phyloP scores from a whole-genome alignment of 37 sponge, comb jelly and placozoan species.

The Hormiphora californensis region DNA sequence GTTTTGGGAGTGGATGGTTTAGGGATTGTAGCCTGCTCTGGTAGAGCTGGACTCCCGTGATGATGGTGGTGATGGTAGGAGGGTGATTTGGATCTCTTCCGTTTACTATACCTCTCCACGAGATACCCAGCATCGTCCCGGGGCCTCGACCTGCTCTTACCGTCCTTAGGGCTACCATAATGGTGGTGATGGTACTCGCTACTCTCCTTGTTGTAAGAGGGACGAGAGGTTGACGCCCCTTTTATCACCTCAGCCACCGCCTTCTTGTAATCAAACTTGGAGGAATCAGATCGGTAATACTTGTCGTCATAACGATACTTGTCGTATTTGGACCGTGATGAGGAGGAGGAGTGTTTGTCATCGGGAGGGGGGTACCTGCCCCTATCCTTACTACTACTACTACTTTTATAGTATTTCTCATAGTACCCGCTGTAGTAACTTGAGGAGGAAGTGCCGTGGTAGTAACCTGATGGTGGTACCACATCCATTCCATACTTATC shows the following conservation, averaged over 20 bases:
- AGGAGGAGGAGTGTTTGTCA: background rate
- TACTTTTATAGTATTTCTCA: too few relatives aligned
- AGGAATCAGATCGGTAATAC: background rate
- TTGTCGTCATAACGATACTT: constrained; percentile 24
- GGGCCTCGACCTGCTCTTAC: background rate
- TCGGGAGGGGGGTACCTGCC: background rate
- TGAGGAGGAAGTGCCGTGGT: too few relatives aligned
- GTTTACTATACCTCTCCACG: constrained; percentile 23
- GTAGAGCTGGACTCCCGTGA: constrained; percentile 38
- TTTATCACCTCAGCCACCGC: background rate
- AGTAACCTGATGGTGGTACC: too few relatives aligned
- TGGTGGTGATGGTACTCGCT: constrained; percentile 2
- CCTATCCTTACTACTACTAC: background rate
- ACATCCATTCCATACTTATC: too few relatives aligned
- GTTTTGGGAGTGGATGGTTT: too few relatives aligned
- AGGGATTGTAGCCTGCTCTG: background rate
- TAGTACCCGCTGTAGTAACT: too few relatives aligned
- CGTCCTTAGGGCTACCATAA: background rate
- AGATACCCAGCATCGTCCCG: background rate
- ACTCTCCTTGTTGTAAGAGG: constrained; percentile 12
- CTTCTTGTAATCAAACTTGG: constrained; percentile 30
- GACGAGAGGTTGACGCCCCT: too few relatives aligned
- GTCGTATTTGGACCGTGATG: background rate
- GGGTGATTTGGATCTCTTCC: constrained; percentile 42
- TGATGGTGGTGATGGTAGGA: constrained; percentile 22